A percentile compares a stretch with the other conserved stretches of the same genome.
Evolutionary conservation across 2,888 invertebrate genomes (phyloP).

Genomic region (Automeris io): DNA sequence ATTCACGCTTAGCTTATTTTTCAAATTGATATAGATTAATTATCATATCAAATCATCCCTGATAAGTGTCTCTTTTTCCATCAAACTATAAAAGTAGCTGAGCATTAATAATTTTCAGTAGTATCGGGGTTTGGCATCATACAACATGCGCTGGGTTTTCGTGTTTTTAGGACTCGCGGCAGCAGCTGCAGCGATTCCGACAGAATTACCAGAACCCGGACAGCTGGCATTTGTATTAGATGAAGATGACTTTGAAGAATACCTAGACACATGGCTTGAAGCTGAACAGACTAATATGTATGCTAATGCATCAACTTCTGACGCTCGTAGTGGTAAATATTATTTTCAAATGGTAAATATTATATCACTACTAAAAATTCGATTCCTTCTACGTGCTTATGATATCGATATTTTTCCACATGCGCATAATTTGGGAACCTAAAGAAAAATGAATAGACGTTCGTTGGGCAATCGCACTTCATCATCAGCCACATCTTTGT

Average conservation of each 20-base stretch:
- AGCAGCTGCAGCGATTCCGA: constrained; percentile 23
- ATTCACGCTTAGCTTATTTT: not conserved
- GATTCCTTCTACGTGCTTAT: no score
- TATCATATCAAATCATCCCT: not conserved
- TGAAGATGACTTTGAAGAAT: constrained; percentile 70
- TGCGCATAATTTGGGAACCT: no score
- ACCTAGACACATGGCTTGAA: constrained; percentile 57
- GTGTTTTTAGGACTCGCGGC: constrained; percentile 21
- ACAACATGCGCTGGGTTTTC: no score
- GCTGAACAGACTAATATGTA: constrained; percentile 37
- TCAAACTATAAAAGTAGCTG: not conserved
- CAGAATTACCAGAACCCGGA: constrained; percentile 46
- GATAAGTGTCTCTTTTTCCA: not conserved
- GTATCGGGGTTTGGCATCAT: no score
- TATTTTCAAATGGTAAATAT: no score
- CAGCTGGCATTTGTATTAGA: constrained; percentile 46
- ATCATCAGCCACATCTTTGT: no score
- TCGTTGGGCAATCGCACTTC: no score
- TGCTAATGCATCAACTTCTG: constrained; percentile 26
- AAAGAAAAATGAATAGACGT: no score
- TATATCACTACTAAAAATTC: no score
- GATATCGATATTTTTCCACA: no score
- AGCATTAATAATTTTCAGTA: not conserved
- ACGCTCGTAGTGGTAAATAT: constrained; percentile 37
- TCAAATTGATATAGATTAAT: not conserved